Base-by-base conservation (phyloP, 2,113 vertebrate genomes). In the Microtus richardsoni region DNA sequence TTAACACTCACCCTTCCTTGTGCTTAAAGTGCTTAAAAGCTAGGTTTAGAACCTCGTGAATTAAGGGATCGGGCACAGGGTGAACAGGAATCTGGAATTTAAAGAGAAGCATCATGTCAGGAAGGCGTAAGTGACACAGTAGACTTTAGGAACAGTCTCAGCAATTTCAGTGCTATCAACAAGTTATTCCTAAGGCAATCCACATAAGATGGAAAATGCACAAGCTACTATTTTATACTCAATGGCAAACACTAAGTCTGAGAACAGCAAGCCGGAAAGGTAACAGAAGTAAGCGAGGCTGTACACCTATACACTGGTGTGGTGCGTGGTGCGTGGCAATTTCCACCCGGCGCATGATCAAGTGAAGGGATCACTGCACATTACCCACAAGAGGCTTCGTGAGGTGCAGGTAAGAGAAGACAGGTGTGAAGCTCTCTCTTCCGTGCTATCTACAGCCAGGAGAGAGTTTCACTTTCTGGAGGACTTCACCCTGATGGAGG, bases 21-120 rank as follows among this genome's bases (percentile, higher is more conserved):
- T 99, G 99, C 99, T 99, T 99, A 99, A 99, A 99, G 99, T 99
- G 99, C 99, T 99, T 99, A 98, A 99, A 99, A 98, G 99, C 99
- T 99, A 99, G 99, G 98, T 99, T 99, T 97, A 99, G 99, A 98
- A 99, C 99, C 99, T 99, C 99, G 93, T 99, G 99, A 99, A 99
- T 99, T 99, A 99, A 99, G 98, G 99, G 99, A 98, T 99, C 99
- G 98, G 99, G 99, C 98, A 99, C 99, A 97, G 99, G 99, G 98
- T 99, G 99, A 99, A 99, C 99, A 98, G 99, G 99, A 99, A 99
- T 99, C 99, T 99, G 98, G 97, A 98, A 98, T 71, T 71, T 28
- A 36, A 82, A 60, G 74, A 60, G 95, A 96, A 91, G 4, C 2
- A 97, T 73, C 70, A 77, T 58, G 30, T 85, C 60, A 75, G 9